These are phyloP conservation scores for Pyrgilauda ruficollis DNA, from an alignment of 2,113 vertebrate species.

Conservation along the genomic window DNA sequence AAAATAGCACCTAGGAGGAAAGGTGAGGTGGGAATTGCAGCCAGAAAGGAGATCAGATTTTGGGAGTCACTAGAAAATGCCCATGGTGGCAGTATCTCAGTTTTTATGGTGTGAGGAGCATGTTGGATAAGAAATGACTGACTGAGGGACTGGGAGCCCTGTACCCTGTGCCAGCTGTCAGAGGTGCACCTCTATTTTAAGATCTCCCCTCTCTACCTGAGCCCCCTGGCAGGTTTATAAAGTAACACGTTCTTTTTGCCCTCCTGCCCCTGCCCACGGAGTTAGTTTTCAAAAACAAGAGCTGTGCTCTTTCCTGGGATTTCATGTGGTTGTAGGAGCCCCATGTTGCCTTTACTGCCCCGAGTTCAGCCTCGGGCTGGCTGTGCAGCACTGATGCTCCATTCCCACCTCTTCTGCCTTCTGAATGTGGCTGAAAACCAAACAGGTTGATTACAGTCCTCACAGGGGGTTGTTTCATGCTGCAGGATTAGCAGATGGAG, in stretches of 20 bases:
- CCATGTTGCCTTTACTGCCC: background rate
- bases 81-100: rapidly evolving
- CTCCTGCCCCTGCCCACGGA: rapidly evolving
- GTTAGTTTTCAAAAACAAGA: background rate
- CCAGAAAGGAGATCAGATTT: background rate
- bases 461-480: rapidly evolving
- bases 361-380: background rate
- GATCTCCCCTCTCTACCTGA: background rate
- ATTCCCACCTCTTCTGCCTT: background rate
- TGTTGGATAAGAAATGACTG: background rate
- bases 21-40: background rate
- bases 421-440: background rate
- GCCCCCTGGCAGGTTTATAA: too few species aligned
- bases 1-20: conserved; percentile 81
- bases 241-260: rapidly evolving
- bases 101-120: background rate
- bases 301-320: rapidly evolving
- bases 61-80: background rate
- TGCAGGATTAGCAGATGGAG: background rate
- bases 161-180: background rate
- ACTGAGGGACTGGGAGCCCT: background rate
- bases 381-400: background rate
- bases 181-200: background rate
- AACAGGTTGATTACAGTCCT: rapidly evolving
- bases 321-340: background rate